Conservation (phyloP, 2,113 vertebrate species). For the Mohoua ochrocephala region DNA sequence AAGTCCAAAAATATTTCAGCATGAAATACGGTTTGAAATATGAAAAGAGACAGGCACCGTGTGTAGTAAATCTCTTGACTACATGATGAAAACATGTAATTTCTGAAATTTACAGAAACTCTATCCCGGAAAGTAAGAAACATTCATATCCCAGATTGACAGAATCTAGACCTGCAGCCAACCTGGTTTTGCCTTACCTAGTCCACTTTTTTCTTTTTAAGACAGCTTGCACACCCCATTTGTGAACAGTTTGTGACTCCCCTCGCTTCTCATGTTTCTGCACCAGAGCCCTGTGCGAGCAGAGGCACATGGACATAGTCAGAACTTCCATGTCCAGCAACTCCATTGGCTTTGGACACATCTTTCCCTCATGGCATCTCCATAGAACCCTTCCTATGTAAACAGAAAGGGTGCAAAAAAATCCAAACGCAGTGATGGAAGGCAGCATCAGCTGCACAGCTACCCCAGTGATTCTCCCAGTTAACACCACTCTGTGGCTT, state of each 20-base stretch:
- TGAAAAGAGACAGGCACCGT: neutral
- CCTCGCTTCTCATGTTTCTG: neutral
- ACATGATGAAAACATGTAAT: neutral
- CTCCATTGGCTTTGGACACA: neutral
- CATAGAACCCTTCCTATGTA: neutral
- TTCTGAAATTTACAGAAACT: neutral
- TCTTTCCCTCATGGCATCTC: neutral
- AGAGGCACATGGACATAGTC: neutral
- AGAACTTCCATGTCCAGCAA: neutral
- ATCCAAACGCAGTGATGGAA: neutral
- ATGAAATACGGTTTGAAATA: neutral
- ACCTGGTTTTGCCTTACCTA: neutral
- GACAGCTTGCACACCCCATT: fast-evolving
- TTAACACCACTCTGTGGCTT: neutral
- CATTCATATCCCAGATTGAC: fast-evolving
- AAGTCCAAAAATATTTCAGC: neutral
- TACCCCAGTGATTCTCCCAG: neutral
- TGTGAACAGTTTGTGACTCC: fast-evolving
- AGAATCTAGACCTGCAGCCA: neutral
- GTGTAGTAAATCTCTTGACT: neutral
- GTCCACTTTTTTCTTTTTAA: neutral
- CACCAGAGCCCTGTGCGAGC: neutral
- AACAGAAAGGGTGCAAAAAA: neutral
- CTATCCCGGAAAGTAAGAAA: neutral
- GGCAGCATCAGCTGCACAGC: neutral